These are phyloP conservation scores for Epizoanthus illoricatus DNA, from an alignment of 92 coral and sea anemone species.

Conservation along the genomic window DNA sequence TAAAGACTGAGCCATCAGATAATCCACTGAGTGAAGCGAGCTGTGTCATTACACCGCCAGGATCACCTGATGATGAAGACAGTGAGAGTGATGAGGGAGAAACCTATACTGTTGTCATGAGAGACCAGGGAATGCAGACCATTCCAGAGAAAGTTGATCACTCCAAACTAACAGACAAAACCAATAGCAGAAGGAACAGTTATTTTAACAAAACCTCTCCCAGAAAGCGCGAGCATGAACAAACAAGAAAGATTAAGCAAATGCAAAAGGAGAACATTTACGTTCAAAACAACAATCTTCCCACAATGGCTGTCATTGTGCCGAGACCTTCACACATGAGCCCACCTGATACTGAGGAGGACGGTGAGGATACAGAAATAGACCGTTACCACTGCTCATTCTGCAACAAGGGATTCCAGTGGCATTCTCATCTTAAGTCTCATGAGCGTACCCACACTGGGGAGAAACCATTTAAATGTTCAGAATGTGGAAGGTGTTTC, in stretches of 20 bases:
- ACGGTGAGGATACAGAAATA: conserved; percentile 49
- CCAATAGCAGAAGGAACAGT: conserved; percentile 26
- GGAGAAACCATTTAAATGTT: conserved; percentile 83
- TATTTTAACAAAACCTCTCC: conserved; percentile 37
- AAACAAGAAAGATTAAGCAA: conserved; percentile 2
- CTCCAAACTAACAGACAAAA: conserved; percentile 44
- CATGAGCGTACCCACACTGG: conserved; percentile 97
- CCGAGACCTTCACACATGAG: conserved; percentile 32
- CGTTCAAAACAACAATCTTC: conserved; percentile 26
- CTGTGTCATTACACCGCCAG: conserved; percentile 89
- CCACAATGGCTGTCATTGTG: conserved; percentile 38
- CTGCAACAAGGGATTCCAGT: conserved; percentile 90
- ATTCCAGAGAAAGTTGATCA: conserved; percentile 49
- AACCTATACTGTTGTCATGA: conserved; percentile 73
- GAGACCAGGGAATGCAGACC: conserved; percentile 88
- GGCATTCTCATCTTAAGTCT: conserved; percentile 91
- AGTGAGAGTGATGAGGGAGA: conserved; percentile 54
- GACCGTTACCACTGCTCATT: conserved; percentile 72
- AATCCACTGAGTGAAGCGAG: conserved; percentile 67
- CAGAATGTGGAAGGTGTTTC: conserved; percentile 83
- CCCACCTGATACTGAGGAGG: neutral
- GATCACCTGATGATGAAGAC: conserved; percentile 75
- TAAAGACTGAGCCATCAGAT: conserved; percentile 66
- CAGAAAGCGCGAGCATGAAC: conserved; percentile 39
- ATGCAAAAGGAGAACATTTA: conserved; percentile 33